Base-by-base conservation (phyloP, 2,113 vertebrate genomes). In the Microtus montanus region DNA sequence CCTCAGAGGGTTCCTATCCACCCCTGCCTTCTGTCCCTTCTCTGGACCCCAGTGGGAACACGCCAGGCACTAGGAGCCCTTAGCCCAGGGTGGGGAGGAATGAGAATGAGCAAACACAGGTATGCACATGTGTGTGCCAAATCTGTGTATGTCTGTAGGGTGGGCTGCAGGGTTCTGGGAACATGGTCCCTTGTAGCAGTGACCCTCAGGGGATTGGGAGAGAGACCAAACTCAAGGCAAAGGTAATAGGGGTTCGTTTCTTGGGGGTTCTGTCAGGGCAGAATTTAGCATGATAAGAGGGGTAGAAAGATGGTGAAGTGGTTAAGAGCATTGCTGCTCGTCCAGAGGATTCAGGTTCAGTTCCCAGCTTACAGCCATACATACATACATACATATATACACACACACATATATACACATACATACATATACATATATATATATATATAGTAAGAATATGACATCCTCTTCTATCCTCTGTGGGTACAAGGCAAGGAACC, bases 121-220 rank as follows among this genome's bases (percentile, higher is more conserved):
- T 54, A 30, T 78, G 44, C 75, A 52, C 47, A 52, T 33, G 75
- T 26, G 4, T 24, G 35, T 28, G 5, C 24, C 54, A 17, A 70
- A 30, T 38, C 41, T 20, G 5, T 3, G 26, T 13, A 17, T 15
- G 2, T 33, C 52, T 28, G 0, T 73, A n/a, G 35, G 70, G 66
- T n/a, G 38, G 28, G 77, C 2, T 5, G 17, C 4, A 1, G 2
- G 1, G 30, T 54, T 20, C 78, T 78, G 26, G 82, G 3, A 26
- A 54, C n/a, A 2, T 17, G 22, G 73, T 80, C 63, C 61, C 24
- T 26, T 26, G 5, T 1, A 0, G 14, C 0, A 7, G 24, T 28
- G 63, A 14, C 9, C 22, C 35, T 0, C 22, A 12, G 58, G 38
- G 15, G 10, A 64, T 17, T 24, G 2, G 15, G n/a, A 28, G 33